Percentiles rank a stretch among this genome's conserved stretches.
phyloP scores from a whole-genome alignment of 2,888 invertebrate species.

The Scaptomyza cyrtandrae region DNA sequence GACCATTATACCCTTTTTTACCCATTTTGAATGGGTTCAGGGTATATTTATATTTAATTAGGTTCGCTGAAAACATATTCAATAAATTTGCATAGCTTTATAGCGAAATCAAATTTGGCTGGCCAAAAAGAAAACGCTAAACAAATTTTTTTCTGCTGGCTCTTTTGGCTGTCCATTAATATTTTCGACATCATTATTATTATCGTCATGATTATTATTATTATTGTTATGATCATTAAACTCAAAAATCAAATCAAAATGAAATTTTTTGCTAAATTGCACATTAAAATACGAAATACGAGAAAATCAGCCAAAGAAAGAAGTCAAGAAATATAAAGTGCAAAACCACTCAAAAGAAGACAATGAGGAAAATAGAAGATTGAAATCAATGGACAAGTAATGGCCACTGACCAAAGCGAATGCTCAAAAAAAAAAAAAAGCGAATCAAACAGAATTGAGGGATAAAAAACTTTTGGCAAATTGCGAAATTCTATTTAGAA shows the following conservation, averaged over 20 bases:
- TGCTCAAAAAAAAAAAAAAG: constrained; percentile 19
- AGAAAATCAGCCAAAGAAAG: constrained; percentile 7
- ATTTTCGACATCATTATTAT: constrained; percentile 12
- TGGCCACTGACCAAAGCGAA: constrained; percentile 38
- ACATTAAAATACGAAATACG: constrained; percentile 59
- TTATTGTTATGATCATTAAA: constrained; percentile 11
- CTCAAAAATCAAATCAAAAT: constrained; percentile 54
- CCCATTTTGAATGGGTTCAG: too few relatives aligned
- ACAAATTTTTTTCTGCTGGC: not conserved
- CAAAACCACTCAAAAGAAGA: constrained; percentile 48
- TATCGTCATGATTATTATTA: constrained; percentile 2
- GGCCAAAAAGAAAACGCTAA: not conserved
- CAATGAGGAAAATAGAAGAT: constrained; percentile 52
- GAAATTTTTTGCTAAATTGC: constrained; percentile 67
- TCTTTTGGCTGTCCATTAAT: constrained; percentile 9
- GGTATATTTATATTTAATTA: too few relatives aligned
- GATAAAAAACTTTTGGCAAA: constrained; percentile 51
- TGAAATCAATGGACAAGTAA: constrained; percentile 72
- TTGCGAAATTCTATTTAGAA: constrained; percentile 74
- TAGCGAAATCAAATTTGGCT: constrained; percentile 4
- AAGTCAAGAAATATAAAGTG: constrained; percentile 13
- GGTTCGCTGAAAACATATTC: not conserved
- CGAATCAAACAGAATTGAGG: constrained; percentile 16
- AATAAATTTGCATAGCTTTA: constrained; percentile 13
- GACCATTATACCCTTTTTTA: too few relatives aligned